Conservation (phyloP, 2,113 vertebrate species). For the Pseudopodoces humilis region DNA sequence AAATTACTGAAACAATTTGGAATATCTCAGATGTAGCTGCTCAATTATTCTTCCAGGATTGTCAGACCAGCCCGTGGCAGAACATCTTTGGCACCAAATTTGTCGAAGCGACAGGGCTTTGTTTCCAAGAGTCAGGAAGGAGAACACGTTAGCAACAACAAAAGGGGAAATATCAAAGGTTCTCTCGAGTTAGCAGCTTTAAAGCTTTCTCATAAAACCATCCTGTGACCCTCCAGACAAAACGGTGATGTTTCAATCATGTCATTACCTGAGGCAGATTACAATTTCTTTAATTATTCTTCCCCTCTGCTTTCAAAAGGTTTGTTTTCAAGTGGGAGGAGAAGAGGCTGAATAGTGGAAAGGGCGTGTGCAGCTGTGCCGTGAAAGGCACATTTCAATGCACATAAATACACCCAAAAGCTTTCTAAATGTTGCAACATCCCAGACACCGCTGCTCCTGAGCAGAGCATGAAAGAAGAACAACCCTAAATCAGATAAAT, state of each 20-base stretch:
- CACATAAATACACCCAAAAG: conserved; percentile 37
- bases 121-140: conserved; percentile 32
- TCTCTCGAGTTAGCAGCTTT: conserved; percentile 48
- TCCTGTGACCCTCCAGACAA: conserved; percentile 60
- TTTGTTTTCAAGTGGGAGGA: conserved; percentile 59
- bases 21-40: background rate
- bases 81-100: conserved; percentile 32
- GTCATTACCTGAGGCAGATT: conserved; percentile 55
- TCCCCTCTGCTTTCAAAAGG: conserved; percentile 56
- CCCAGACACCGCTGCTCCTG: background rate
- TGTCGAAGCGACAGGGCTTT: conserved; percentile 20
- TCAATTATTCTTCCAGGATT: conserved; percentile 33
- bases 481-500: conserved; percentile 24
- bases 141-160: conserved; percentile 25
- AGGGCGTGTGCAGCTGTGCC: conserved; percentile 36
- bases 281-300: conserved; percentile 56
- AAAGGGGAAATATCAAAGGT: conserved; percentile 62
- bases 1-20: background rate
- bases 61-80: background rate
- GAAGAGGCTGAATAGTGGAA: conserved; percentile 24
- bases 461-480: background rate
- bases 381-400: conserved; percentile 44
- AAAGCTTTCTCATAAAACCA: conserved; percentile 51
- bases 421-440: conserved; percentile 3
- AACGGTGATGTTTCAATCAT: conserved; percentile 67